Percentiles rank a stretch among this genome's conserved stretches.
Conservation (phyloP, 1,140 invertebrate species). For the Pogonomyrmex californicus region DNA sequence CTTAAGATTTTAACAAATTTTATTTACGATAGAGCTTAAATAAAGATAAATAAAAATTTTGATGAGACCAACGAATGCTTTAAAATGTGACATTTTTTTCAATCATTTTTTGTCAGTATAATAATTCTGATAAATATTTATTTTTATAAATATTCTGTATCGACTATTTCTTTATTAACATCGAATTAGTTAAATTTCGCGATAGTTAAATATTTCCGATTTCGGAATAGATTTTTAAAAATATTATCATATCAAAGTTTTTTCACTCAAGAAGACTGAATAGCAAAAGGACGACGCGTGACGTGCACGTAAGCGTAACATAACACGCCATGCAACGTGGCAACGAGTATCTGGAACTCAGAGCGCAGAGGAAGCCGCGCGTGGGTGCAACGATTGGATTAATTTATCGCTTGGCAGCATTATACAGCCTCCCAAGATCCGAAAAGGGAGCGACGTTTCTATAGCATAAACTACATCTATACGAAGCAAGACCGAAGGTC, state of each 20-base stretch:
- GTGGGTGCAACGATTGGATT: slow-evolving; percentile 77
- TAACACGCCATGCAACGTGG: slow-evolving; percentile 7
- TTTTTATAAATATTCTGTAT: background rate
- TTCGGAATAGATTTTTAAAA: background rate
- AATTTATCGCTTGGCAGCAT: slow-evolving; percentile 79
- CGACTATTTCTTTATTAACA: background rate
- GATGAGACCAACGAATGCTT: background rate
- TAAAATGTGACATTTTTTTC: background rate
- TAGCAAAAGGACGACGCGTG: slow-evolving; percentile 10
- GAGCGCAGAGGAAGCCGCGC: slow-evolving; percentile 59
- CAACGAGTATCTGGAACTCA: slow-evolving; percentile 18
- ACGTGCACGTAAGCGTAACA: slow-evolving; percentile 42
- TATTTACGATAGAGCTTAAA: background rate
- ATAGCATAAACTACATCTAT: background rate
- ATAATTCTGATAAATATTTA: background rate
- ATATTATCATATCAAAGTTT: background rate
- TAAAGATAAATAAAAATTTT: background rate
- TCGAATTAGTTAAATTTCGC: background rate
- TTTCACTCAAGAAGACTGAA: slow-evolving; percentile 1
- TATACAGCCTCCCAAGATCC: slow-evolving; percentile 45
- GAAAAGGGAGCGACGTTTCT: slow-evolving; percentile 23
- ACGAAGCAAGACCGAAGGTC: background rate
- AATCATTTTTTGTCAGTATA: background rate
- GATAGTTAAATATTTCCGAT: background rate
- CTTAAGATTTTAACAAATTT: background rate